Evolutionary conservation across 2,113 vertebrate genomes (phyloP), one percentile per base, ranked within the genome.

Genomic region (Rattus rattus): DNA sequence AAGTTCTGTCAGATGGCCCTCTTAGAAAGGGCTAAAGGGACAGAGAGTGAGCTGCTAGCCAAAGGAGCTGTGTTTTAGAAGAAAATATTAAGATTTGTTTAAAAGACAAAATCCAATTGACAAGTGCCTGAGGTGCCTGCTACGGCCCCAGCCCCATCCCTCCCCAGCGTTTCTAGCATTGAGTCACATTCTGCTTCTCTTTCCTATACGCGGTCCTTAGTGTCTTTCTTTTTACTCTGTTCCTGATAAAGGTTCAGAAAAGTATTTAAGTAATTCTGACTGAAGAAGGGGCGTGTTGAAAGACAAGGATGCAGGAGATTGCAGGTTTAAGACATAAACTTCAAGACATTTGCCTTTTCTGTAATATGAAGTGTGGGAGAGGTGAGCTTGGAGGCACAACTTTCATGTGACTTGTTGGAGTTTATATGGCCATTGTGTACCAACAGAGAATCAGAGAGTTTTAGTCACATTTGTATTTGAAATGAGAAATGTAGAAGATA

Each of bases 391-490:
- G 88, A 93, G 88, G 36, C 52, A 47, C 33, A 4, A n/a, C 7
- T 39, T 88, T n/a, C 47, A 1, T 54, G 39, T 91, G 72, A 61
- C 56, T 69, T 73, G 72, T 93, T 91, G 59, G 39, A 7, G 4
- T 80, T 91, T 91, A 33, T 76, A 92, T 90, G 52, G 30, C 89
- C 10, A 17, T 83, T 72, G 11, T 49, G 0, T 96, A 52, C 73
- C 67, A 72, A 0, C 69, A 63, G 94, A 86, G 33, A 36, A 14
- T 54, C 56, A 11, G 19, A 69, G 67, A 24, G 26, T 73, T 87
- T 90, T 87, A 76, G 89, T 95, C 61, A 90, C 12, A 83, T 90
- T 95, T 88, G 20, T 26, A 79, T 88, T 95, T 67, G 49, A 88
- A 88, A 85, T 80, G 67, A 84, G 52, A 79, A 43, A 14, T 17